These are phyloP conservation scores for Illadopsis cleaveri DNA, from an alignment of 2,113 vertebrate genomes.

Conservation along the genomic window DNA sequence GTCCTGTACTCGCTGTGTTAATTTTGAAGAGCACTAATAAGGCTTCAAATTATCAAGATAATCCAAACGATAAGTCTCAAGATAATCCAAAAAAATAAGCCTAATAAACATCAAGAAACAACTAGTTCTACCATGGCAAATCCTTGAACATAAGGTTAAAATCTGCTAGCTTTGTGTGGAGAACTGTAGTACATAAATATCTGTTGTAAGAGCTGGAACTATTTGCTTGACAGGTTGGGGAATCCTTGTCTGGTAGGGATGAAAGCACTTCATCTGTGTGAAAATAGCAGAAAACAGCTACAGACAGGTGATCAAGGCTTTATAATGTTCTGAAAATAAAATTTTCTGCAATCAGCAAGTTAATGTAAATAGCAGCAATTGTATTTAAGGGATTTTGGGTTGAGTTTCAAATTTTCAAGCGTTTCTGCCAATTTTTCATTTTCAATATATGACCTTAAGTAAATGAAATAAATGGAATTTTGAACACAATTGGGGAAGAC, in stretches of 20 bases:
- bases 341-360: neutral
- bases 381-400: neutral
- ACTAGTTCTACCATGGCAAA: neutral
- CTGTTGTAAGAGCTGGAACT: neutral
- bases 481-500: neutral
- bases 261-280: neutral
- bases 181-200: no score
- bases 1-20: accelerated
- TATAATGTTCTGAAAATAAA: neutral
- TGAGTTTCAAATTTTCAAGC: neutral
- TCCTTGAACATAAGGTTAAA: neutral
- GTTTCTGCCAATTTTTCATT: neutral
- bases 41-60: neutral
- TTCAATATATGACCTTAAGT: neutral
- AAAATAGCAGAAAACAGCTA: neutral
- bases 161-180: neutral
- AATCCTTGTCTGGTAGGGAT: neutral
- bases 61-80: neutral
- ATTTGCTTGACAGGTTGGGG: neutral
- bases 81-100: neutral
- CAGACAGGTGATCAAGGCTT: neutral
- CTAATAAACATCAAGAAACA: neutral
- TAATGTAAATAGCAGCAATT: neutral
- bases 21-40: neutral
- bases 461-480: neutral